Base-by-base conservation (phyloP, 1,140 invertebrate genomes). In the Apolygus lucorum region DNA sequence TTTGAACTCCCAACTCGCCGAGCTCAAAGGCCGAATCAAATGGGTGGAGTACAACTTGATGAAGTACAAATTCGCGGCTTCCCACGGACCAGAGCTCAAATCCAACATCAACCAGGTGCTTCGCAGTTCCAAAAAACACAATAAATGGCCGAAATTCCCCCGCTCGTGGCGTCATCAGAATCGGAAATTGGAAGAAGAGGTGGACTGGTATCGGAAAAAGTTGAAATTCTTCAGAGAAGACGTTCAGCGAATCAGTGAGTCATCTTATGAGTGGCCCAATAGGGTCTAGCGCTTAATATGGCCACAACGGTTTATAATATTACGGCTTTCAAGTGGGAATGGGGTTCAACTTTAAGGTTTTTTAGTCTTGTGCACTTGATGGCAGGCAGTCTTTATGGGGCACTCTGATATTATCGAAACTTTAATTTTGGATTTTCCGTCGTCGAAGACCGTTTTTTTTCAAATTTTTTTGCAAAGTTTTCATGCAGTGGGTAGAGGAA, bases 41-140 rank as follows among this genome's bases (percentile, higher is more conserved):
- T 59, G 54, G 54, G 54, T 59, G 11, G 54, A 59, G 22, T 59
- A 59, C 54, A 59, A 59, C 54, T 13, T 59, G 54, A 59, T 59
- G 54, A 59, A 59, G 22, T 59, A 59, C 54, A 59, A 21, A 59
- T 59, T 59, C 22, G 54, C 54, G 2, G 22, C 54, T 59, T 59
- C 22, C 4, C 54, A 59, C 54, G 54, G 54, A 8, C 13, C 22
- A 4, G 13, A 59, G 22, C 22, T 59, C 8, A 59, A 59, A 22
- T 17, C 54, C 2, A 59, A 4, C 11, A 59, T 59, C 4, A 21
- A 59, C 54, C 8, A 59, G 22, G 11, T 24, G 54, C 22, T 59
- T 17, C 11, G 22, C 2, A 4, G 11, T 24, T 21, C 13, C 22
- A 13, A 59, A 22, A 22, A 14, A 4, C 8, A 4, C 54, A 49